Evolutionary conservation across 2,113 vertebrate species (phyloP), one percentile per base, ranked within the genome.

Genomic region (Alethe diademata): DNA sequence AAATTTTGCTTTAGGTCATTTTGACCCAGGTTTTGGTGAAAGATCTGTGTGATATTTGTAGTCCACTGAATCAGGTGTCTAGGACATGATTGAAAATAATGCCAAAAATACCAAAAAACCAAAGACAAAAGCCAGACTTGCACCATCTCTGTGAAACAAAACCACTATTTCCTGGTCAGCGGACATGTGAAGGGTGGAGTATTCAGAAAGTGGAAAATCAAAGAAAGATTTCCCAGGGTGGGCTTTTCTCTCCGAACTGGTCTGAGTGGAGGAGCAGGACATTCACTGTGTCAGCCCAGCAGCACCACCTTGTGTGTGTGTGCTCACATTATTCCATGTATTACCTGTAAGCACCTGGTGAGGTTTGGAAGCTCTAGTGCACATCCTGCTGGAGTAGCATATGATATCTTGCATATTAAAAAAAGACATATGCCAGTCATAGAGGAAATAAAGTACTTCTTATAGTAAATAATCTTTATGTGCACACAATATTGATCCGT

Each of bases 291-390:
- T 42, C 53, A 79, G 90, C 81, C 48, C 94, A 67, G 91, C 95
- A 95, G 90, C 96, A 96, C 95, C 96, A 95, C 79, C 96, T 92
- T 67, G 94, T 95, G 96, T 72, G 9, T 4, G 31, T 42, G 51
- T 14, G 35, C 29, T 79, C 19, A 1, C 26, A 14, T 53, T 69
- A 20, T 35, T 87, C 50, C 6, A 4, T 4, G 6, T 16, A 4
- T 70, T 51, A 19, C 26, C 74, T 58, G 29, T 4, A 28, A 51
- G 45, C 42, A 65, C 15, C 18, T 3, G 6, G 19, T 1, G 40
- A 36, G 8, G 14, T 56, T 47, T 56, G 36, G n/a, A 70, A 22
- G 22, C 22, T 76, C 35, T 3, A 19, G 5, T 3, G 13, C 4
- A 42, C 42, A 1, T 35, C 19, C 35, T 0, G 2, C 18, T 67